Base-by-base conservation (phyloP, 2,797 vertebrate genomes). In the Sebastes itinus region DNA sequence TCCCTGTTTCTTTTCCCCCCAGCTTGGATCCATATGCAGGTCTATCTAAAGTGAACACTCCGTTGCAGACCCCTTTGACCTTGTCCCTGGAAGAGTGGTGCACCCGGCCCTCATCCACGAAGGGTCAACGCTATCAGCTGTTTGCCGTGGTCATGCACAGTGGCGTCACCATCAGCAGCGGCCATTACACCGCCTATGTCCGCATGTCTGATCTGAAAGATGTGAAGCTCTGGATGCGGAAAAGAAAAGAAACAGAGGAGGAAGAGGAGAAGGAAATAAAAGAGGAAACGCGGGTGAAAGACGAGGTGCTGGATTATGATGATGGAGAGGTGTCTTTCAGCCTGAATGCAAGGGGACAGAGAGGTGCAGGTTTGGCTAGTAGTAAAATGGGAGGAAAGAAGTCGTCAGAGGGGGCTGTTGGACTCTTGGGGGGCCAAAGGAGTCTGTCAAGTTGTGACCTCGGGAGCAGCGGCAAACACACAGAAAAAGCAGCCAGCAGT, bases 101-200 rank as follows among this genome's bases (percentile, higher is more conserved):
- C 94, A 98, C 97, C 0, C 94, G 90, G 65, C 94, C 97, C 16
- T 96, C 95, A 0, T 78, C 93, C 4, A 54, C 82, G 0, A 78
- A 83, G 30, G 90, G 87, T 8, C 96, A 98, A 84, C 94, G 89
- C 83, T 99, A 99, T 18, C 96, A 97, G 80, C 93, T 99, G 11
- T 99, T 99, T 25, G 98, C 97, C 0, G 97, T 99, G 78, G 97
- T 99, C 46, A 99, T 99, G 98, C 99, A 99, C 92, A 99, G 98
- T 5, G 98, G 98, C 46, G 94, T 99, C 81, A 99, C 98, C 14
- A 99, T 99, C 88, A 98, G 97, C 95, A 99, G 98, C 14, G 99
- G 99, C 55, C 98, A 99, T 88, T 99, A 99, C 92, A 99, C 98
- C 2, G 96, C 98, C 62, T 99, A 96, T 23, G 94, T 99, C 83